These are phyloP conservation scores for Onychostruthus taczanowskii DNA, from an alignment of 2,113 vertebrate species.

Conservation along the genomic window DNA sequence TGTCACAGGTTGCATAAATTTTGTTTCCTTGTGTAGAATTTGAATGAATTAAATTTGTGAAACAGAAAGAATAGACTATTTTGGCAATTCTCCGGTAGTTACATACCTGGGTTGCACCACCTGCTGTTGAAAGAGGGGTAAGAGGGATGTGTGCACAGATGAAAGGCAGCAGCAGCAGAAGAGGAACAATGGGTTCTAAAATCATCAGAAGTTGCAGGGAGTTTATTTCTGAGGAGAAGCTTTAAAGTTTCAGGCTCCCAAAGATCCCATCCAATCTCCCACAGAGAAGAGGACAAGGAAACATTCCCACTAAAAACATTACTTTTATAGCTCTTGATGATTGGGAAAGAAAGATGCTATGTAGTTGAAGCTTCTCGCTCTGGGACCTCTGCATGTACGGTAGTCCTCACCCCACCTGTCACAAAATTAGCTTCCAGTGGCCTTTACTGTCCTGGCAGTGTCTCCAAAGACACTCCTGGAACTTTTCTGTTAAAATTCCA, in stretches of 20 bases:
- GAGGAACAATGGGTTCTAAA: neutral
- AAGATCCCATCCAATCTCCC: neutral
- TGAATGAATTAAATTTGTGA: neutral
- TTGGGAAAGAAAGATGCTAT: neutral
- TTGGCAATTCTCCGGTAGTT: neutral
- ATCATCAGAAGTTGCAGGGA: neutral
- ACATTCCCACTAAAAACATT: neutral
- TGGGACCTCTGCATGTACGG: neutral
- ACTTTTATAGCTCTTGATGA: neutral
- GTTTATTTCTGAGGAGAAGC: neutral
- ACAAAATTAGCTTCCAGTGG: neutral
- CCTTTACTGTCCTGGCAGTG: neutral
- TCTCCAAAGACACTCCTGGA: neutral
- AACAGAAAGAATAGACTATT: neutral
- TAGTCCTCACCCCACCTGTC: neutral
- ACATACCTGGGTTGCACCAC: neutral
- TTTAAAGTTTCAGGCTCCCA: neutral
- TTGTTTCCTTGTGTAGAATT: neutral
- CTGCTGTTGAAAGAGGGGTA: neutral
- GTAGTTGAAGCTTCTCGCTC: neutral
- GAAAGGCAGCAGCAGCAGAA: neutral
- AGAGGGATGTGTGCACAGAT: neutral
- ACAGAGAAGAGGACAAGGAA: neutral
- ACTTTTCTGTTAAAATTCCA: neutral
- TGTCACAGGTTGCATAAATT: neutral